Evolutionary conservation across 2,888 invertebrate genomes (phyloP).

Genomic region (Drosophila mayaguana): DNA sequence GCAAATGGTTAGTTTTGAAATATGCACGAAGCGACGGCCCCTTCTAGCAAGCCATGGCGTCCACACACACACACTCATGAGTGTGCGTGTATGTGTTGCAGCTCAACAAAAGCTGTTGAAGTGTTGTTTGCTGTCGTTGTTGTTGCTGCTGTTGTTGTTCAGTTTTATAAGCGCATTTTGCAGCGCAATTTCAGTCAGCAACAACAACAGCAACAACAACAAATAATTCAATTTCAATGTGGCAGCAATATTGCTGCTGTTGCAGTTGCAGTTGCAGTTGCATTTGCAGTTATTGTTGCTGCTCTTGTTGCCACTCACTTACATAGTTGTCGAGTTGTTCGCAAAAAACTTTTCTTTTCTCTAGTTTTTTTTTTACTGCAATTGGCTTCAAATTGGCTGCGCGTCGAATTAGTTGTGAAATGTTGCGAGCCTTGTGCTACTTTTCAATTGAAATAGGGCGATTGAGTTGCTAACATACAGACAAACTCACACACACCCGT

Average conservation of each 20-base stretch:
- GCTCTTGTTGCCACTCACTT: slow-evolving; percentile 64
- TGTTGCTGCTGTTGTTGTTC: slow-evolving; percentile 47
- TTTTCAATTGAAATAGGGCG: slow-evolving; percentile 48
- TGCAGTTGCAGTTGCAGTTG: slow-evolving; percentile 25
- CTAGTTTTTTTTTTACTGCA: slow-evolving; percentile 43
- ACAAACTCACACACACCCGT: slow-evolving; percentile 1
- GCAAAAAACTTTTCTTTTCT: slow-evolving; percentile 48
- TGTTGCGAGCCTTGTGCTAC: slow-evolving; percentile 51
- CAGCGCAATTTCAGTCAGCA: slow-evolving; percentile 61
- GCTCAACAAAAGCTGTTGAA: slow-evolving; percentile 72
- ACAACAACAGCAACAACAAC: slow-evolving; percentile 29
- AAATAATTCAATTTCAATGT: slow-evolving; percentile 78
- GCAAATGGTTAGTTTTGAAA: slow-evolving; percentile 69
- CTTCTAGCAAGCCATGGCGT: slow-evolving; percentile 9
- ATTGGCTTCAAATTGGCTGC: slow-evolving; percentile 79
- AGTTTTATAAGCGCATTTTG: slow-evolving; percentile 63
- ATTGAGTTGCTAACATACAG: slow-evolving; percentile 16
- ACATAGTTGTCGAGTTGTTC: slow-evolving; percentile 76
- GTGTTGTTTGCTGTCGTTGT: slow-evolving; percentile 56
- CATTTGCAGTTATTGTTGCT: slow-evolving; percentile 28
- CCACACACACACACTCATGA: slow-evolving; percentile 4
- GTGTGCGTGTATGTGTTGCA: slow-evolving; percentile 6
- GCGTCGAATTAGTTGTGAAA: slow-evolving; percentile 65
- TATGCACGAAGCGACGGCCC: slow-evolving; percentile 61
- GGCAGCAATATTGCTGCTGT: slow-evolving; percentile 57